Conservation (phyloP, 1,140 invertebrate genomes). For the Popillia japonica region DNA sequence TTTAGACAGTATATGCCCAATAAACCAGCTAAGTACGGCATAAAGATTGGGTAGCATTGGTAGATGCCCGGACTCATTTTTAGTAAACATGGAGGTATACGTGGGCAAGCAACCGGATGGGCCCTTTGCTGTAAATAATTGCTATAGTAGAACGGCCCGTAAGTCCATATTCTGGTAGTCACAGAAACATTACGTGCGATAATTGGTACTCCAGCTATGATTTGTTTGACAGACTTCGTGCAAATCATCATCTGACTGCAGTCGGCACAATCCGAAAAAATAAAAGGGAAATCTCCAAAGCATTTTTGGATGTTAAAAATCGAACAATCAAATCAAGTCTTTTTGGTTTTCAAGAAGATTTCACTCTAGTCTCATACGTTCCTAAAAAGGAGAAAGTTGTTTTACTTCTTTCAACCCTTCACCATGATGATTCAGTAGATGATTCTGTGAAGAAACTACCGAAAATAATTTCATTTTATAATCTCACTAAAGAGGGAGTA, state of each 20-base stretch:
- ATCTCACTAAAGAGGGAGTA: neutral
- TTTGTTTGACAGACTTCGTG: conserved; percentile 44
- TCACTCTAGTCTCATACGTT: conserved; percentile 25
- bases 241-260: conserved; percentile 53
- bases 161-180: conserved; percentile 35
- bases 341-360: conserved; percentile 48
- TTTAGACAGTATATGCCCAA: no score
- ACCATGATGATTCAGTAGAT: no score
- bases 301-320: conserved; percentile 45
- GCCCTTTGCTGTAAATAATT: neutral
- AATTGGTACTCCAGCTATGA: conserved; percentile 45
- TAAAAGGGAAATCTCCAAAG: conserved; percentile 55
- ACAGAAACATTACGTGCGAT: conserved; percentile 44
- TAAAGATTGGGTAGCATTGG: conserved; percentile 52
- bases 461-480: no score
- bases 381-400: conserved; percentile 39
- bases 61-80: conserved; percentile 17
- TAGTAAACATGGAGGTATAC: conserved; percentile 19
- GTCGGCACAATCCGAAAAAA: conserved; percentile 55
- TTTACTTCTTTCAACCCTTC: conserved; percentile 21
- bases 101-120: conserved; percentile 21
- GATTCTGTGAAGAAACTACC: neutral
- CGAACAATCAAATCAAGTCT: conserved; percentile 33
- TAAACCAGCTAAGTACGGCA: conserved; percentile 61
- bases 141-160: conserved; percentile 38